These are phyloP conservation scores for Temnothorax curvispinosus DNA, from an alignment of 1,140 invertebrate species.

Conservation along the genomic window DNA sequence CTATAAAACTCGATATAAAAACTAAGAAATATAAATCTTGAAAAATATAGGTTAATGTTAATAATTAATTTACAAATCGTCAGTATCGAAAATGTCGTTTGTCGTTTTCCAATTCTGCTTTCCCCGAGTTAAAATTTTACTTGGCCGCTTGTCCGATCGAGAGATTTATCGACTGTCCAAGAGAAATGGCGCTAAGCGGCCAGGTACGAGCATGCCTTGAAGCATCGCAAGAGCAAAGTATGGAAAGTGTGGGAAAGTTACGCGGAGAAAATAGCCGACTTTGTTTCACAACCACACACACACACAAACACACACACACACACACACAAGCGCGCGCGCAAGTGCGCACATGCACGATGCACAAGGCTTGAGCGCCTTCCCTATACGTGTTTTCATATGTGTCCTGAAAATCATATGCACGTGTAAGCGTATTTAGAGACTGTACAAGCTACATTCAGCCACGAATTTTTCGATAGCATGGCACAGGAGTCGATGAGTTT, in stretches of 20 bases:
- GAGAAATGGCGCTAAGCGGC: constrained; percentile 45
- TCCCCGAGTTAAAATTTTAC: constrained; percentile 39
- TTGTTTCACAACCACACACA: constrained; percentile 70
- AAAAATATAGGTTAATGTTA: not conserved
- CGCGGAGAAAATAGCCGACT: constrained; percentile 81
- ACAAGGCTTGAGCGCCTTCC: not conserved
- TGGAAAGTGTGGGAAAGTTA: constrained; percentile 85
- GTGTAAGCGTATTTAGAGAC: constrained; percentile 18
- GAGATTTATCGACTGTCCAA: constrained; percentile 42
- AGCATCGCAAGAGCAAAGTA: constrained; percentile 59
- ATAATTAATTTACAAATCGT: constrained; percentile 5
- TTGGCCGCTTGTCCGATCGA: constrained; percentile 4
- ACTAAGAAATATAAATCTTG: not conserved
- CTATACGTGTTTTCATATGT: not conserved
- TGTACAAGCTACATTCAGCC: constrained; percentile 31
- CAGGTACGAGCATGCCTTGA: not conserved
- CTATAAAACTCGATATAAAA: too few relatives aligned
- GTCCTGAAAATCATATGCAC: not conserved
- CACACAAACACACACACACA: not conserved
- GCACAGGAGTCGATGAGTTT: constrained; percentile 12
- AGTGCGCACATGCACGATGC: not conserved
- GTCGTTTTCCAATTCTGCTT: constrained; percentile 2
- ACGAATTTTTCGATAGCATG: not conserved
- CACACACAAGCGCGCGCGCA: too few relatives aligned
- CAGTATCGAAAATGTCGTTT: not conserved